Evolutionary conservation across 2,797 vertebrate genomes (phyloP), one percentile per base, ranked within the genome.

Genomic region (Danio albolineatus): DNA sequence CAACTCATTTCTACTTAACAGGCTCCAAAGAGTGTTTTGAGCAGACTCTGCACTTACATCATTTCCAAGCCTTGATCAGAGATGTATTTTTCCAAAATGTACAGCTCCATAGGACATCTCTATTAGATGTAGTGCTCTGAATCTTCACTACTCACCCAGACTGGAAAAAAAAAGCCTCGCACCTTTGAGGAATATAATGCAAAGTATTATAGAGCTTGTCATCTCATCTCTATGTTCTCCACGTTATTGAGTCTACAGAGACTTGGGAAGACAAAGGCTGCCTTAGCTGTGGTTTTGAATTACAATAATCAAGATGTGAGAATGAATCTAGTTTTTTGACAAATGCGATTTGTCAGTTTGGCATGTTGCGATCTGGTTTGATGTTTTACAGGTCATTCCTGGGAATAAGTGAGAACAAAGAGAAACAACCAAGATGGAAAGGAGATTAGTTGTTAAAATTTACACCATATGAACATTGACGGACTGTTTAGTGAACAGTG

Each of bases 301-400:
- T 48, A 38, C 53, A 77, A 77, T 77, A 56, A 67, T 57, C 10
- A 57, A 76, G 62, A 66, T 67, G 51, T 48, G 62, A 59, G 41
- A 43, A 14, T 43, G 28, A 44, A 54, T 44, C n/a, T 54, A 2
- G 7, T 65, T 36, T 4, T 65, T 65, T 77, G 38, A 57, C 64
- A 48, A 67, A 57, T 54, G 39, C 2, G 14, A 44, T 76, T 76
- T 46, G 61, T 56, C 62, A 57, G 19, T 17, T 66, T 38, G 39
- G 38, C 62, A 16, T 10, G n/a, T 57, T 57, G 41, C 44, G 57
- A 76, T 65, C 6, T 5, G 10, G 39, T 66, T 43, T 56, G 61
- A 65, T 46, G 16, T 56, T 21, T 56, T 36, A 8, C 65, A 43
- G 48, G 57, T 60, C 44, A 14, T 53, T 39, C 64, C 19, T 70